A percentile compares a stretch with the other conserved stretches of the same genome.
Conservation (phyloP, 1,140 invertebrate species). For the Brachionus asplanchnoidis region DNA sequence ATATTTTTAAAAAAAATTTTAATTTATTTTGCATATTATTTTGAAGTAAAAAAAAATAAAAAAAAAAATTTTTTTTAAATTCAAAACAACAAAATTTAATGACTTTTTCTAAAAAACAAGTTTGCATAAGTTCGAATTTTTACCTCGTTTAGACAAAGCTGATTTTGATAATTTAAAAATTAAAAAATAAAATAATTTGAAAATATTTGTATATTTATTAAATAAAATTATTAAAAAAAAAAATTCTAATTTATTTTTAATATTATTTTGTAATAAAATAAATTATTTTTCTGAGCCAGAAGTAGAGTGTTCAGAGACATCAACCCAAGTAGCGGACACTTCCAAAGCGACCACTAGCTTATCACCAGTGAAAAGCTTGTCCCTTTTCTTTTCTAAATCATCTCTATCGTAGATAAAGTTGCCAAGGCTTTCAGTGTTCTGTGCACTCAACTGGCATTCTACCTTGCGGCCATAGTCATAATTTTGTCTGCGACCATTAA, state of each 20-base stretch:
- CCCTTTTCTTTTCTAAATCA: slow-evolving; percentile 33
- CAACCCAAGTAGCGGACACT: slow-evolving; percentile 12
- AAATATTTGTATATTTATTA: neutral
- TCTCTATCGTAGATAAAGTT: slow-evolving; percentile 19
- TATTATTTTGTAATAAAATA: no score
- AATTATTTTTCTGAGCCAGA: neutral
- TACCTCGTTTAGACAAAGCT: no score
- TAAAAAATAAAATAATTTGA: no score
- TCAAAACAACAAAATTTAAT: no score
- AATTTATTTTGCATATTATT: neutral
- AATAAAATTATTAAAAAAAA: neutral
- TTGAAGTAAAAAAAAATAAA: no score
- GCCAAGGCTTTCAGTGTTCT: neutral
- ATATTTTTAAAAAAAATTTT: neutral
- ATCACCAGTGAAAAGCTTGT: slow-evolving; percentile 12
- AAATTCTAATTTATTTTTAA: neutral
- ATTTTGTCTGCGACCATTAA: neutral
- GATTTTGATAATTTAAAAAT: no score
- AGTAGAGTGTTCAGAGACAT: neutral
- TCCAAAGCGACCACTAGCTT: neutral
- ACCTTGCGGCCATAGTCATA: slow-evolving; percentile 8
- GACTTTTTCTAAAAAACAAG: no score
- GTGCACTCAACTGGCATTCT: slow-evolving; percentile 10
- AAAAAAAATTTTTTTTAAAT: no score
- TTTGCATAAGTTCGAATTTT: no score